Base-by-base conservation (phyloP, 2,113 vertebrate genomes). In the Pyrgilauda ruficollis region DNA sequence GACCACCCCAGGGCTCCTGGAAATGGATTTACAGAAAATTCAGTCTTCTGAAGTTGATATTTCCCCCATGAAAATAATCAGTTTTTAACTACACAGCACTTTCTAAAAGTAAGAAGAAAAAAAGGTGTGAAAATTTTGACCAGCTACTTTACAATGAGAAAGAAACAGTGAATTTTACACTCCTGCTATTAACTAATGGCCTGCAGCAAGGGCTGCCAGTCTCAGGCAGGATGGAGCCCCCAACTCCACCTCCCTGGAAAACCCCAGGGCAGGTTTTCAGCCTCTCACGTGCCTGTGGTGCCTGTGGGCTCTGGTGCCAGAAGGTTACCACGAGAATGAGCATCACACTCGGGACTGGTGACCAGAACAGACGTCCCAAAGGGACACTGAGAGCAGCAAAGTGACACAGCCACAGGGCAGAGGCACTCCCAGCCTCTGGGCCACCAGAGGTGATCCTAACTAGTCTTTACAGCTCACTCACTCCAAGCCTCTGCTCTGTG, bases 231-330 rank as follows among this genome's bases (percentile, higher is more conserved):
- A 64, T 6, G 44, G 24, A 77, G 35, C 28, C 17, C 52, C 11
- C 59, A 35, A 2, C 12, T 43, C 31, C 35, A 10, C 23, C 46
- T 59, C 46, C 63, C 26, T 0, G 0, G 3, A 30, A 28, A 44
- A 27, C 14, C 30, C 15, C 5, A 1, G 23, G 49, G 44, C 24
- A 69, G 18, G 10, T 9, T 52, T 47, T 10, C 58, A 80, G 33
- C 27, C 14, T 19, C 56, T 26, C 13, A 2, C 8, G 0, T 4
- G 5, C 22, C 80, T 7, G 10, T 2, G 3, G 0, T 4, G 5
- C 22, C 80, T 7, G 10, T 2, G 3, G 37, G 31, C 30, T 39
- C 61, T 22, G 13, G 14, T 9, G 16, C 0, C 6, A 61, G 53
- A 31, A 33, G 24, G 33, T 11, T 3, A 18, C 0, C 5, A 52